Evolutionary conservation across 2,113 vertebrate genomes (phyloP).

Genomic region (Calidris pugnax): DNA sequence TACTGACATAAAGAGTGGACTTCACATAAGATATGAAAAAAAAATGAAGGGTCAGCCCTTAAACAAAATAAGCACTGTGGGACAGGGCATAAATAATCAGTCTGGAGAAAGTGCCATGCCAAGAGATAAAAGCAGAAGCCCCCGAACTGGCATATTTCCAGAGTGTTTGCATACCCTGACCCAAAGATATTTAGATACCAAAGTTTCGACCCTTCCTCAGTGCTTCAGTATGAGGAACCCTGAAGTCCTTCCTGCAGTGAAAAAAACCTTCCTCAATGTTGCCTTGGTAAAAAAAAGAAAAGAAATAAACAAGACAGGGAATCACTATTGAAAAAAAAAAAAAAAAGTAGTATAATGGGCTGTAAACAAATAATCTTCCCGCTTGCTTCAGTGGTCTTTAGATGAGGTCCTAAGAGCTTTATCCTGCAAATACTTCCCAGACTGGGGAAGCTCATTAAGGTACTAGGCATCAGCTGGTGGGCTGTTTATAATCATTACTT

Average conservation of each 20-base stretch:
- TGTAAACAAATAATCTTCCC: neutral
- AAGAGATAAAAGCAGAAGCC: neutral
- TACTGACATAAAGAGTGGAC: accelerated
- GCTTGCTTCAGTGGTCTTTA: neutral
- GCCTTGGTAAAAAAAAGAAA: too few species aligned
- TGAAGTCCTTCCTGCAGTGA: neutral
- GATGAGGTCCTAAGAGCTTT: neutral
- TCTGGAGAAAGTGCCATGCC: neutral
- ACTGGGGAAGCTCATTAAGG: neutral
- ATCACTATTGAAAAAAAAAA: neutral
- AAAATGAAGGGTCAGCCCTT: neutral
- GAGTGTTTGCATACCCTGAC: accelerated
- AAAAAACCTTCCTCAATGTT: neutral
- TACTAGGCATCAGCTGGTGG: neutral
- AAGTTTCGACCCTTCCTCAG: accelerated
- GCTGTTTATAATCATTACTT: neutral
- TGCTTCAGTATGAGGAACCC: neutral
- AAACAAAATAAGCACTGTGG: neutral
- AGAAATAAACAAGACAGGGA: neutral
- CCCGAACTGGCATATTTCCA: accelerated
- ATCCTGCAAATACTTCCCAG: neutral
- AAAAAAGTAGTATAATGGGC: neutral
- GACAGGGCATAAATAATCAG: neutral
- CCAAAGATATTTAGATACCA: neutral
- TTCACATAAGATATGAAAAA: neutral